A percentile compares a stretch with the other conserved stretches of the same genome.
Conservation (phyloP, 2,888 invertebrate species). For the Spilarctia lutea region DNA sequence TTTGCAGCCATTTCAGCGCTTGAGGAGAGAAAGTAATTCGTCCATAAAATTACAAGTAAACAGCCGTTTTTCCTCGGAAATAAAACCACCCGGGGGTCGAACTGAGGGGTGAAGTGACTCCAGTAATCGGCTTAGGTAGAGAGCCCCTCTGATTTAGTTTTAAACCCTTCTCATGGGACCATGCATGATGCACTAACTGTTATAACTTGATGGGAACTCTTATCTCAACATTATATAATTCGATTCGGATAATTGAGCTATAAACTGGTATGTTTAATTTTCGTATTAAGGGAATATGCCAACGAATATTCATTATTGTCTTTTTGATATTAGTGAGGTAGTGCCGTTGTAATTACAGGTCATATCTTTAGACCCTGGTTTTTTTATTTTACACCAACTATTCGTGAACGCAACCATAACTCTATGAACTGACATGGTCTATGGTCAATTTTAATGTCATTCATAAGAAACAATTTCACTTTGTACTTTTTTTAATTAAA, state of each 20-base stretch:
- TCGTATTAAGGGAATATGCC: slow-evolving; percentile 50
- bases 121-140: slow-evolving; percentile 82
- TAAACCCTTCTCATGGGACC: slow-evolving; percentile 66
- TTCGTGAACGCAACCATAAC: too few relatives aligned
- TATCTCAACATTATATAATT: slow-evolving; percentile 84
- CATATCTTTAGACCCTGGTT: too few relatives aligned
- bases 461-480: too few relatives aligned
- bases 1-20: slow-evolving; percentile 80
- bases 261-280: slow-evolving; percentile 62
- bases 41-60: slow-evolving; percentile 84
- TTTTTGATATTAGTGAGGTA: not conserved
- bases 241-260: slow-evolving; percentile 83
- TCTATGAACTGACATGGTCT: too few relatives aligned
- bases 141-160: slow-evolving; percentile 70
- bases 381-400: too few relatives aligned
- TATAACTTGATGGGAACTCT: slow-evolving; percentile 83
- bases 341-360: not conserved
- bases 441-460: too few relatives aligned
- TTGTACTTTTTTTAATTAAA: too few relatives aligned
- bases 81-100: slow-evolving; percentile 71
- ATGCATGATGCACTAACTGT: slow-evolving; percentile 76
- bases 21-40: slow-evolving; percentile 83
- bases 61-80: slow-evolving; percentile 84
- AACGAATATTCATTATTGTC: slow-evolving; percentile 6
- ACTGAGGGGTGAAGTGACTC: slow-evolving; percentile 70